Percentiles rank a stretch among this genome's conserved stretches.
Evolutionary conservation across 2,113 vertebrate genomes (phyloP).

Genomic region (Coryphaenoides rupestris): DNA sequence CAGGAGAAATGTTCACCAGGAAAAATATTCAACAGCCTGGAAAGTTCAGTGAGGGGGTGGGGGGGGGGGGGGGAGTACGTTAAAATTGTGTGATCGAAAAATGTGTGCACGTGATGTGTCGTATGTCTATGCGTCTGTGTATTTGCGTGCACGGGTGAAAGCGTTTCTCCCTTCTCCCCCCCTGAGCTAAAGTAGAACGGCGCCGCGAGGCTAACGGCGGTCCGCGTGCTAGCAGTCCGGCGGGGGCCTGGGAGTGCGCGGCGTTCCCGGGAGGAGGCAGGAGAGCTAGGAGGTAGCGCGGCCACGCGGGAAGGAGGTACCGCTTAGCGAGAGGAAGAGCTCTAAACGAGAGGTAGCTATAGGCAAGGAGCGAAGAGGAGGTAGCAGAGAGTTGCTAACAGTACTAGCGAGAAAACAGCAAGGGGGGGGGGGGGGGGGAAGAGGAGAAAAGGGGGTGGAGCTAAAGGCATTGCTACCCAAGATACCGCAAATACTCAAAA

Average conservation of each 20-base stretch:
- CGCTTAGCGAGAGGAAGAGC: neutral
- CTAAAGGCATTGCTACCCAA: neutral
- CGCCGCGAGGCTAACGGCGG: neutral
- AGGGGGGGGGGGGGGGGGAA: neutral
- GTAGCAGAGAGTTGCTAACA: slow-evolving; percentile 1
- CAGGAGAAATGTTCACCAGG: slow-evolving; percentile 46
- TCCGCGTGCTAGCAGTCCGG: too few species aligned
- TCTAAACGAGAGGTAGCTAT: neutral
- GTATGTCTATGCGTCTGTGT: neutral
- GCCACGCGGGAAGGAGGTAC: neutral
- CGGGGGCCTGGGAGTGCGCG: too few species aligned
- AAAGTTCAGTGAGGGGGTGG: slow-evolving; percentile 30
- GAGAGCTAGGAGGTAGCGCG: too few species aligned
- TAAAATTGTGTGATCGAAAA: neutral
- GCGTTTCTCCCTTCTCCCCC: neutral
- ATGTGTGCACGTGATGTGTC: neutral
- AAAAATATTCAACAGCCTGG: slow-evolving; percentile 48
- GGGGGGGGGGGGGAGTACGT: slow-evolving; percentile 9
- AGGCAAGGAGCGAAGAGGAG: neutral
- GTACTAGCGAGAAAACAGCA: too few species aligned
- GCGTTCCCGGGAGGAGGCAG: too few species aligned
- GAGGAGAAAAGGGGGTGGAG: neutral
- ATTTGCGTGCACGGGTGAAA: slow-evolving; percentile 17
- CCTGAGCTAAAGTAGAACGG: too few species aligned
- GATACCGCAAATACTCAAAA: too few species aligned